Percentiles rank a stretch among this genome's conserved stretches.
These are phyloP conservation scores for Melanotus villosus DNA, from an alignment of 2,888 invertebrate genomes.

Conservation along the genomic window DNA sequence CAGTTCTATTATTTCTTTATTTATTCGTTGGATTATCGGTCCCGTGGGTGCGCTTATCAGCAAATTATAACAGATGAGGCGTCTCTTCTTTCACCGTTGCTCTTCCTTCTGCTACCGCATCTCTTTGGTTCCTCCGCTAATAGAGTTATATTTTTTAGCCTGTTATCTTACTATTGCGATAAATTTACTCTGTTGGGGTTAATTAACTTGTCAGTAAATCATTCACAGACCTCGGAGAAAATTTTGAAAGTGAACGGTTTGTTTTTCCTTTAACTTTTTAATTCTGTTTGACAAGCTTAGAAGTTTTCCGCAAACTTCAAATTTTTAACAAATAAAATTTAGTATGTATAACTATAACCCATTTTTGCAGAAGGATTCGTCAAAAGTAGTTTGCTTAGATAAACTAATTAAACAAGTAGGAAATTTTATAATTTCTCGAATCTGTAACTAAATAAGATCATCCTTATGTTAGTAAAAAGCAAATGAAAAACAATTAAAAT, in stretches of 20 bases:
- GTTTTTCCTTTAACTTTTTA: neutral
- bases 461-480: too few species aligned
- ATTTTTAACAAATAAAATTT: too few species aligned
- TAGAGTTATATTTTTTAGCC: conserved; percentile 17
- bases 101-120: neutral
- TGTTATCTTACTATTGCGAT: conserved; percentile 14
- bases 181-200: conserved; percentile 10
- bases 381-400: too few species aligned
- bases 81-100: conserved; percentile 3
- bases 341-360: too few species aligned
- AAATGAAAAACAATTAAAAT: too few species aligned
- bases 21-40: conserved; percentile 41
- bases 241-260: neutral
- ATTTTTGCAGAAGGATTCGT: too few species aligned
- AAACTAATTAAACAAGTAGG: too few species aligned
- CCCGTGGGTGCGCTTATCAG: conserved; percentile 37
- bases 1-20: conserved; percentile 43
- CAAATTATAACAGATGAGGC: conserved; percentile 39
- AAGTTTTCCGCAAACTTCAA: too few species aligned
- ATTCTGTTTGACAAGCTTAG: too few species aligned
- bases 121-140: conserved; percentile 5
- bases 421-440: too few species aligned
- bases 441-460: too few species aligned
- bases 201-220: conserved; percentile 21
- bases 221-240: neutral